Conservation (phyloP, 35 echinoderm and acorn worm genomes). For the Apostichopus parvimensis region DNA sequence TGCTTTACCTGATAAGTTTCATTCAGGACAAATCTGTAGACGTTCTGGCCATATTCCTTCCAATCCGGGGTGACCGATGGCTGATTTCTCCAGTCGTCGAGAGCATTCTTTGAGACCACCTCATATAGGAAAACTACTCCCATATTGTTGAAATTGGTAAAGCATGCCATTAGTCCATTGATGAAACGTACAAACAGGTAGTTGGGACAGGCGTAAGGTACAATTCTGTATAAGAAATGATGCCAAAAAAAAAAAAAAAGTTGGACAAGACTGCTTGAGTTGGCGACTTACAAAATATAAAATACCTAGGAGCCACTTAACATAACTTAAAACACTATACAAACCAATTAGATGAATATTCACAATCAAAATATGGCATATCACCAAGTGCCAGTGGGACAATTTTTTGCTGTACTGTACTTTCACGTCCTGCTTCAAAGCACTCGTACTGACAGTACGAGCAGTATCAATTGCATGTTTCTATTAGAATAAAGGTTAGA, state of each 20-base stretch:
- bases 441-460: too few relatives aligned
- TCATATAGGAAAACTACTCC: constrained; percentile 58
- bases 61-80: not conserved
- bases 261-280: not conserved
- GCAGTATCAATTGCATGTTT: too few relatives aligned
- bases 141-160: constrained; percentile 65
- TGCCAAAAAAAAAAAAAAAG: not conserved
- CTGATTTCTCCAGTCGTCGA: constrained; percentile 63
- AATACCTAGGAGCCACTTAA: too few relatives aligned
- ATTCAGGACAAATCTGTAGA: not conserved
- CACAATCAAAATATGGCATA: too few relatives aligned
- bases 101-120: constrained; percentile 36
- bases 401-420: too few relatives aligned
- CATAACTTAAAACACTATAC: too few relatives aligned
- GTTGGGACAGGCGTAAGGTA: constrained; percentile 67
- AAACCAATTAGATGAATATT: too few relatives aligned
- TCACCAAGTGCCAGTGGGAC: too few relatives aligned
- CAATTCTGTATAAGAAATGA: constrained; percentile 41
- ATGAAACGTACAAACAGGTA: constrained; percentile 59
- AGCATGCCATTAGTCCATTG: constrained; percentile 50
- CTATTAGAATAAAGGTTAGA: too few relatives aligned
- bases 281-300: not conserved
- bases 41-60: constrained; percentile 23
- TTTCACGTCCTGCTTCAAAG: too few relatives aligned
- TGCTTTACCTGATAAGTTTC: constrained; percentile 22